Evolutionary conservation across 1,140 invertebrate genomes (phyloP), one percentile per base, ranked within the genome.

Genomic region (Eumaeus atala): DNA sequence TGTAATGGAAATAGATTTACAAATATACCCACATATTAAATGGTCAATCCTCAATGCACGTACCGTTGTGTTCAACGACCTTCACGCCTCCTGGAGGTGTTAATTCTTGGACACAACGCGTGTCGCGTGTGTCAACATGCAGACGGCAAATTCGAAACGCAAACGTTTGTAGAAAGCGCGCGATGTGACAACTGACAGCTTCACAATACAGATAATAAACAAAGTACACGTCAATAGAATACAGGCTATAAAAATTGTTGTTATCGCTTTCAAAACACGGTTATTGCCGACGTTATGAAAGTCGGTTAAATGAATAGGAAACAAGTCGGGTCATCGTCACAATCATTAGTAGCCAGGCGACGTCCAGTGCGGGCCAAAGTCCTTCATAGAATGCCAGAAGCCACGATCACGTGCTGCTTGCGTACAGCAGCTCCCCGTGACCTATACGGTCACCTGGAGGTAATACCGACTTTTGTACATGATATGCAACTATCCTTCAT

Each of bases 161-260:
- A 14, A 44, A 44, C 17, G 38, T 40, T 37, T 40, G 40, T 44
- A 16, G 40, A 18, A 44, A 44, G 40, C 40, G 40, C 38, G 38
- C 17, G 12, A 44, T 9, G 40, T 44, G 40, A 16, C 40, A 44
- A 16, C 38, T 40, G 38, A 14, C 38, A 40, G 16, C 38, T 40
- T 44, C 9, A 44, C 40, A 44, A 17, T 17, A 16, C 40, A 16
- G 21, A 28, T 6, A 28, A 28, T 28, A 28, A 28, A 28, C 6
- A 28, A 28, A 3, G 6, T n/a, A n/a, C n/a, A 6, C 21, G 21
- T 28, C 21, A 28, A 28, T 28, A 28, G 21, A 28, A 28, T 28
- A 28, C 21, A 28, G 21, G 21, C 21, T 28, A 28, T 28, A 28
- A 28, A 28, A 28, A 6, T 28, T 28, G 21, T 28, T n/a, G 21